Base-by-base conservation (phyloP, 2,888 invertebrate genomes). In the Pherbina coryleti region DNA sequence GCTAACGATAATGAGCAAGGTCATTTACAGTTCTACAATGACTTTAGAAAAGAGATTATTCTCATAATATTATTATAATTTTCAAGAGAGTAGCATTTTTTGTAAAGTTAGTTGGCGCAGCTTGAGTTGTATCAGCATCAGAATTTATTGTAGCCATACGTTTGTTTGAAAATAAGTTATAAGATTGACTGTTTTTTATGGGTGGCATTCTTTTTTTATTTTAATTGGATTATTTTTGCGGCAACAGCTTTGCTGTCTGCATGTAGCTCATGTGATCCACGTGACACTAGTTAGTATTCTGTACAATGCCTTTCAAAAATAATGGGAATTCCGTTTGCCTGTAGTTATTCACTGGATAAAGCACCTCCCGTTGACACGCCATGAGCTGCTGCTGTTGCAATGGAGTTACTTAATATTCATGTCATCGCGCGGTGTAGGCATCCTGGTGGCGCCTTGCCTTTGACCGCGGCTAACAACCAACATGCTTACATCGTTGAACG, bases 321-420 rank as follows among this genome's bases (percentile, higher is more conserved):
- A 44, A 44, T 44, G 44, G 11, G 14, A 44, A 44, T 44, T 44
- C 28, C 60, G 60, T 19, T n/a, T 22, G 60, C 28, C 60, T 60
- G 14, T 28, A 9, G 60, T 14, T 28, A 28, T 60, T 25, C 28
- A 28, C 28, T 25, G 25, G 28, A 11, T 34, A 14, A 44, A 11
- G 44, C 44, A 11, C 2, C 19, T 17, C 11, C 28, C 28, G 22
- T 22, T 67, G 64, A 5, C 14, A 34, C 67, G 22, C 22, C 28
- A 14, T 51, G n/a, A 28, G 31, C n/a, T 19, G 49, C 51, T 49
- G 49, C 19, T 37, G 67, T 7, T 51, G n/a, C 64, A 34, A 31
- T 5, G 25, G 14, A 25, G 51, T 22, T 51, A 28, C 49, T 69
- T 69, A 69, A 51, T 49, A 69, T 69, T 69, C 69, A 69, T 69